Evolutionary conservation across 23 tunicate genomes (phyloP), one percentile per base, ranked within the genome.

Genomic region (Styela plicata): DNA sequence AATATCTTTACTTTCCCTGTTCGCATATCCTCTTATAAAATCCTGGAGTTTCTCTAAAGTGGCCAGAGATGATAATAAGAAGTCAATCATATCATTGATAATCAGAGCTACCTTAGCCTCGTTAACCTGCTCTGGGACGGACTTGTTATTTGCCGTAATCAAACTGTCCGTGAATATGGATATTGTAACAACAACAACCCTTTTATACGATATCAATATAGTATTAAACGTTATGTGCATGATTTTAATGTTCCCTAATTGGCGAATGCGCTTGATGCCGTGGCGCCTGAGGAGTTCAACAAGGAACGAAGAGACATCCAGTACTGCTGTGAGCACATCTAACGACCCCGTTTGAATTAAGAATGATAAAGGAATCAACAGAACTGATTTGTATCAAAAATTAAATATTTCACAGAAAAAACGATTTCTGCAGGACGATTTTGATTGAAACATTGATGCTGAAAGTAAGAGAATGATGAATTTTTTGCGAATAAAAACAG

Each of bases 191-290:
- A 28, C 34, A 7, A 71, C 77, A 17, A 71, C 37, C 17, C 17
- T 19, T 32, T 33, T 71, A 21, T 71, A 71, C 35, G 77, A 71
- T 36, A 36, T 71, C 36, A 71, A 71, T 36, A 30, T 31, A 18
- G 77, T 71, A 13, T 19, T 71, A 21, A 71, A 71, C 35, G 36
- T 17, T 3, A 21, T 30, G 32, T 71, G 36, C 17, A 71, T 71
- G 77, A 34, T 71, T 22, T 71, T 71, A 18, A 3, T 36, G 5
- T 71, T 71, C 29, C 36, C 36, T 16, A 71, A 71, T 71, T 71
- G 77, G 77, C 5, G 37, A 17, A 21, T 5, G 17, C 26, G 77
- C 17, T 36, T 71, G 17, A 71, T 71, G 77, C 77, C 77, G 29
- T 71, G 77, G 77, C 57, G 13, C 13, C 57, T 44, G 7, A 44